Evolutionary conservation across 1,140 invertebrate genomes (phyloP), one percentile per base, ranked within the genome.

Genomic region (Drosophila arizonae): DNA sequence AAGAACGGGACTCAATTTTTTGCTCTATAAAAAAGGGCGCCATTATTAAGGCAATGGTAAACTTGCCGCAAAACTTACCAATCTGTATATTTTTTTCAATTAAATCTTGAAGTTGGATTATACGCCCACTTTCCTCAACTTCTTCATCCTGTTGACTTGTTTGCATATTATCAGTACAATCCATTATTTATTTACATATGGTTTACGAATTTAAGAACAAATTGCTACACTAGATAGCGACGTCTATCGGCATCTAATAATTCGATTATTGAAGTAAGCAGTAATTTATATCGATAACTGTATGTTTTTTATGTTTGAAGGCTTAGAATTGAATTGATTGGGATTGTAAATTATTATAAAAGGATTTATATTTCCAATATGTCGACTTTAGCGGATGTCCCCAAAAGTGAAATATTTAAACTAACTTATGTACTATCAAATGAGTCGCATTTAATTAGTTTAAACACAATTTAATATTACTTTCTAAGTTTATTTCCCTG

Each of bases 401-500:
- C 8, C 13, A 9, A 0, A 11, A 28, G 3, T 26, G 1, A 24
- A 50, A 13, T 41, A 28, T 2, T 4, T 54, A 17, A 15, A 41
- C 1, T 15, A 21, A 2, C 15, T 15, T n/a, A 15, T 15, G 3
- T 46, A 17, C 2, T 46, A 61, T 48, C 39, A 11, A 58, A 57
- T 57, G 17, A 63, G 11, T 63, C n/a, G 33, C 39, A 52, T 69
- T 72, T 62, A 45, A 43, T 69, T 36, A 45, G 46, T 15, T 46
- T 33, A 50, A 57, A 36, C n/a, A 33, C 61, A 61, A 61, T 45
- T 56, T 67, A 55, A 45, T 6, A 75, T 54, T 87, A 88, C 51
- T 89, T 89, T n/a, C 87, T 88, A 70, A 78, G 87, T 57, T 89
- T 90, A 41, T 72, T 73, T 36, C 74, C 80, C 33, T 90, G 88